These are phyloP conservation scores for Scrobipalpa costella DNA, from an alignment of 2,888 invertebrate species.

Conservation along the genomic window DNA sequence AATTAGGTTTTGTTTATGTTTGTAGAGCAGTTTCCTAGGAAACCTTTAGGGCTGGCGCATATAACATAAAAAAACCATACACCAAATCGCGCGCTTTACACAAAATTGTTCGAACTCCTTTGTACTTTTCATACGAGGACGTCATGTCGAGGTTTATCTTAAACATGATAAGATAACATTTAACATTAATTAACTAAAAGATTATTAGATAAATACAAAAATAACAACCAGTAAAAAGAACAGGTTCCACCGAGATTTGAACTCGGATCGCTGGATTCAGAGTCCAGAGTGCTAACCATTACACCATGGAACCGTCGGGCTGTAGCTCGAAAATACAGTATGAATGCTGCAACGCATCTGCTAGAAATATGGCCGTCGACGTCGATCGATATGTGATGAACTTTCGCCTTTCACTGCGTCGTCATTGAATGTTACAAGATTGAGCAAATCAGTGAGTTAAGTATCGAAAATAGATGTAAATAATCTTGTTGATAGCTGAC, in stretches of 20 bases:
- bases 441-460: no score
- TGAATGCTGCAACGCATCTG: not conserved
- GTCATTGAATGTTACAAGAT: no score
- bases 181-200: not conserved
- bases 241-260: conserved; percentile 90
- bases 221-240: conserved; percentile 34
- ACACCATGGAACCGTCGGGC: conserved; percentile 76
- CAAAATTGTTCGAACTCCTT: no score
- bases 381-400: not conserved
- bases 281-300: conserved; percentile 91
- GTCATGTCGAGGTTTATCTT: no score
- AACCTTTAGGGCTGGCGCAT: not conserved
- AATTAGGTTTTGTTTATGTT: conserved; percentile 10
- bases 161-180: not conserved
- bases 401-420: not conserved
- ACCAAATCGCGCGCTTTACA: no score
- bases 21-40: conserved; percentile 4
- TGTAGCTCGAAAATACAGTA: conserved; percentile 10
- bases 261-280: conserved; percentile 91
- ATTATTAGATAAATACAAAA: not conserved
- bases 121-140: no score
- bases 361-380: not conserved
- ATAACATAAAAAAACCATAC: no score
- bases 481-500: no score
- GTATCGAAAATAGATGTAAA: no score